Evolutionary conservation across 2,113 vertebrate genomes (phyloP), one percentile per base, ranked within the genome.

Genomic region (Atherinomorus stipes): DNA sequence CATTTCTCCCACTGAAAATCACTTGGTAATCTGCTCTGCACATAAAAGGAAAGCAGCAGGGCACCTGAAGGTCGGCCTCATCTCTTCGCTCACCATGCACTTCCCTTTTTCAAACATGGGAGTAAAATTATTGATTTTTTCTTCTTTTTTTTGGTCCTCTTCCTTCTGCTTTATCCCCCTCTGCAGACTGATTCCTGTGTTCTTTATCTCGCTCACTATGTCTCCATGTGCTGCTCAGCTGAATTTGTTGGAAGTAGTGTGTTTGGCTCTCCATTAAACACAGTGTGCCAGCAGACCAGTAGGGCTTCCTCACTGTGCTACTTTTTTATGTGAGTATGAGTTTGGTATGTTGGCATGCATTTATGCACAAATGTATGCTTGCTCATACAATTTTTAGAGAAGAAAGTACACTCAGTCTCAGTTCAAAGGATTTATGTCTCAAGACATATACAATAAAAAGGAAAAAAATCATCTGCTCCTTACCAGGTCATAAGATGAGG

Each of bases 61-160:
- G 83, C 76, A 87, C 79, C 70, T 91, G 90, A 92, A 91, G 90
- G 91, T 91, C 90, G 52, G 54, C 63, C 52, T 71, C 69, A 45
- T 64, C 66, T 53, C 72, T 64, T 56, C 38, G 47, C 76, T 86
- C 80, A 72, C 76, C 50, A 52, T 60, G 74, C 59, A 81, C 64
- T 80, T 86, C 45, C 51, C 25, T 76, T 67, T 86, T 81, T 85
- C 53, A 88, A 88, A 83, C 60, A 68, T 10, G 15, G 25, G 56
- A 76, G 50, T 78, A 60, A 81, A 86, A 59, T 51, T 45, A 84
- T 86, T 64, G 69, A 83, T 86, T 81, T 79, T 61, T 68, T 69
- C n/a, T 11, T 51, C 7, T 53, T 26, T 37, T 62, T 68, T 71
- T 60, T 61, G 68, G 68, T 67, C 76, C 65, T 71, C 59, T 56